Evolutionary conservation across 1,140 invertebrate genomes (phyloP), one percentile per base, ranked within the genome.

Genomic region (Neodiprion fabricii): DNA sequence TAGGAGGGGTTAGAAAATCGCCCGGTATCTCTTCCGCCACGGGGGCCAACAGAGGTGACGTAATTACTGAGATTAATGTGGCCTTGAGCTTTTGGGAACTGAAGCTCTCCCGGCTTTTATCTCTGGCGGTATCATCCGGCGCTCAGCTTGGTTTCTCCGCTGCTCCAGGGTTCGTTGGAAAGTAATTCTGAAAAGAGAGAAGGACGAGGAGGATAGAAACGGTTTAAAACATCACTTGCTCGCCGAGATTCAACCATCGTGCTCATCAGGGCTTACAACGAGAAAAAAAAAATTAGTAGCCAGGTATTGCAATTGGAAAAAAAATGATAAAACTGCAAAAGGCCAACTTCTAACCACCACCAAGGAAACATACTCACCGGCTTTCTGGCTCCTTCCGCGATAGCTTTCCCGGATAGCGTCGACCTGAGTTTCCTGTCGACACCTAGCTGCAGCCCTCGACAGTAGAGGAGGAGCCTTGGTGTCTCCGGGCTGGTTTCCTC

Each of bases 1-100:
- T 21, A 21, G 1, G 17, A 21, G 17, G n/a, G 50, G 50, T 53
- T 14, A 53, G 50, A 53, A 53, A 53, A 53, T 53, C 50, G 1
- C 10, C 50, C n/a, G 50, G 50, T 53, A 53, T 53, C 50, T 21
- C 50, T 53, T 53, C 50, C 50, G n/a, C 50, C 50, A 53, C n/a
- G 79, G 80, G 77, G 70, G 80, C 84, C 82, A 83, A 80, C 81
- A 83, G 79, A 85, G 81, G 81, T 85, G 83, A 85, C 83, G 79
- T 85, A 85, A 85, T 85, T 85, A 84, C 83, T 77, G 78, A 83
- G 83, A 85, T 85, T 85, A 85, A 85, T 84, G 80, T 78, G 79
- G 78, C 79, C 78, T 78, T 80, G 77, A 81, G 82, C 79, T 84
- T 83, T 83, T 76, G 77, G 79, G 76, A 80, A 81, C 77, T 77